A percentile compares a stretch with the other conserved stretches of the same genome.
Conservation (phyloP, 2,113 vertebrate species). For the Sphaerodactylus townsendi region DNA sequence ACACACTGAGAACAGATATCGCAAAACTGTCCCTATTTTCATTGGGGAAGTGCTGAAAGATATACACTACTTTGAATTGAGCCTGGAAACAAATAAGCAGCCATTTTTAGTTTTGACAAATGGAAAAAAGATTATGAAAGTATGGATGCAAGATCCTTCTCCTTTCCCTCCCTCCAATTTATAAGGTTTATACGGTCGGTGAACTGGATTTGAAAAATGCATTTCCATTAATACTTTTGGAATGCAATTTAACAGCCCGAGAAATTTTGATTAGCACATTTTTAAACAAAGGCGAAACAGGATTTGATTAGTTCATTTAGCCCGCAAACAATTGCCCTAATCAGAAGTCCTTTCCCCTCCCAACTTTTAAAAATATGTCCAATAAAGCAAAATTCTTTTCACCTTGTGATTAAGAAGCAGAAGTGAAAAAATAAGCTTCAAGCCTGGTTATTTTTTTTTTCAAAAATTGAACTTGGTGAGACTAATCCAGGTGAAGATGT, state of each 20-base stretch:
- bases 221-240: constrained; percentile 8
- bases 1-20: too few species aligned
- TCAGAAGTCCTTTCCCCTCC: not conserved
- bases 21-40: too few species aligned
- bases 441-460: not conserved
- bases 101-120: not conserved
- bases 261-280: not conserved
- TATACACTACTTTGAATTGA: too few species aligned
- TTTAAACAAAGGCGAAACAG: not conserved
- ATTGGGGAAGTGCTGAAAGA: too few species aligned
- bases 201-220: not conserved
- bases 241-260: not conserved
- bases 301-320: constrained; percentile 9
- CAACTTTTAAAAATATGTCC: not conserved
- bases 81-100: too few species aligned
- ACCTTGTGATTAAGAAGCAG: not conserved
- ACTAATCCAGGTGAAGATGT: not conserved
- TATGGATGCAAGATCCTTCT: too few species aligned
- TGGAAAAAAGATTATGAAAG: not conserved
- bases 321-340: not conserved
- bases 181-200: not conserved
- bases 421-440: not conserved
- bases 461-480: not conserved
- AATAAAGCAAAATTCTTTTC: not conserved
- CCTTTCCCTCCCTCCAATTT: not conserved